Conservation (phyloP, 2,888 invertebrate genomes). For the Megaustenia siamemsis region DNA sequence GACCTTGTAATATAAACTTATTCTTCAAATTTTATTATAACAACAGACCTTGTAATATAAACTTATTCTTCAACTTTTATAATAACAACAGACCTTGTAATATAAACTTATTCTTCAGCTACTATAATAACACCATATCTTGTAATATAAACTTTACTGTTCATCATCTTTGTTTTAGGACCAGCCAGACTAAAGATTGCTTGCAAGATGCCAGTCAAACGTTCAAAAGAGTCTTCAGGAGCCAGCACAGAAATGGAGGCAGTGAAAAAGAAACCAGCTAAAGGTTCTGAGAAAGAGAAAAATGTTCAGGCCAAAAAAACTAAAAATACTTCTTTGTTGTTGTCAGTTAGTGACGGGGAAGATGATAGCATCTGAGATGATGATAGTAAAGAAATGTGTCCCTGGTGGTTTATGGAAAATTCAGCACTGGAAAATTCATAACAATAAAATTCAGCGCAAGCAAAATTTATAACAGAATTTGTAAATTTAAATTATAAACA, state of each 20-base stretch:
- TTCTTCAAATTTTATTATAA: no score
- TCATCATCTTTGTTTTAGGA: constrained; percentile 47
- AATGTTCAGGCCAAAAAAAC: constrained; percentile 58
- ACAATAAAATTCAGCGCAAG: neutral
- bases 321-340: constrained; percentile 66
- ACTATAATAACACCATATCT: no score
- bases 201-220: constrained; percentile 72
- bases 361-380: constrained; percentile 62
- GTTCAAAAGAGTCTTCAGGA: constrained; percentile 50
- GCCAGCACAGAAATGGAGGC: constrained; percentile 53
- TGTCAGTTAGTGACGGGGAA: constrained; percentile 72
- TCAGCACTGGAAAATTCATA: no score
- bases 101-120: no score
- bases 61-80: no score
- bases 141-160: neutral
- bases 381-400: neutral
- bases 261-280: constrained; percentile 42
- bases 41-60: no score
- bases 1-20: no score
- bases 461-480: neutral
- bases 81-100: no score
- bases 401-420: no score
- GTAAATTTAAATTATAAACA: neutral
- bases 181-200: constrained; percentile 62
- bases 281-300: constrained; percentile 64